Conservation (phyloP, 2,113 vertebrate genomes). For the Actinemys pallida region DNA sequence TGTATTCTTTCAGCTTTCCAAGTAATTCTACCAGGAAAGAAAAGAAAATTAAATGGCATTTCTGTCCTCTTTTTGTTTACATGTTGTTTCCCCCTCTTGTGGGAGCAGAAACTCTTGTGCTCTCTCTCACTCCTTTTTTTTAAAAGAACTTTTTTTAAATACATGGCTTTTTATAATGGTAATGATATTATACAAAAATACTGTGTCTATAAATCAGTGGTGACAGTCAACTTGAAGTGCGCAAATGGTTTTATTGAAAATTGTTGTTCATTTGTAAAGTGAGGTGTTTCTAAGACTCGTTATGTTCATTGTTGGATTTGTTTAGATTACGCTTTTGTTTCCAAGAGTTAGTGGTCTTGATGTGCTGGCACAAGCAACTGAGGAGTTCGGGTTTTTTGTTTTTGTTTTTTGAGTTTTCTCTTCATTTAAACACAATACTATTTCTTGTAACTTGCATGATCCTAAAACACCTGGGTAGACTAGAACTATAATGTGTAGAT, state of each 20-base stretch:
- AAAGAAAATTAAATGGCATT: slow-evolving; percentile 53
- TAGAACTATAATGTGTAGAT: background rate
- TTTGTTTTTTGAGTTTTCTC: background rate
- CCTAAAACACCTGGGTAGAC: background rate
- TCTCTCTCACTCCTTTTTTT: background rate
- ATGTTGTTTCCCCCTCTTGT: slow-evolving; percentile 25
- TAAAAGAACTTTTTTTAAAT: slow-evolving; percentile 26
- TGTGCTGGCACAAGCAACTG: background rate
- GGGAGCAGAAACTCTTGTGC: background rate
- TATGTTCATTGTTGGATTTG: slow-evolving; percentile 29
- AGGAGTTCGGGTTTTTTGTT: background rate
- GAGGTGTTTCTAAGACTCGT: slow-evolving; percentile 60
- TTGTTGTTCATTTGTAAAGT: slow-evolving; percentile 72
- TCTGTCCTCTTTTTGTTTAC: slow-evolving; percentile 11
- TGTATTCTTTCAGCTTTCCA: slow-evolving; percentile 61
- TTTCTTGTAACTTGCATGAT: background rate
- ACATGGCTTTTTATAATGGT: background rate
- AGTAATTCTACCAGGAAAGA: slow-evolving; percentile 55
- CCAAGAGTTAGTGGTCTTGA: background rate
- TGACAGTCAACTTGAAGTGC: slow-evolving; percentile 57
- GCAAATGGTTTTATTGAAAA: slow-evolving; percentile 79
- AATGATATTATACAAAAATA: slow-evolving; percentile 53
- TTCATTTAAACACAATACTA: background rate
- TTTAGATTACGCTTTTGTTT: slow-evolving; percentile 3
- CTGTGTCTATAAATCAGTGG: slow-evolving; percentile 60